These are phyloP conservation scores for Oikopleura albicans DNA, from an alignment of 23 tunicate species.

Conservation along the genomic window DNA sequence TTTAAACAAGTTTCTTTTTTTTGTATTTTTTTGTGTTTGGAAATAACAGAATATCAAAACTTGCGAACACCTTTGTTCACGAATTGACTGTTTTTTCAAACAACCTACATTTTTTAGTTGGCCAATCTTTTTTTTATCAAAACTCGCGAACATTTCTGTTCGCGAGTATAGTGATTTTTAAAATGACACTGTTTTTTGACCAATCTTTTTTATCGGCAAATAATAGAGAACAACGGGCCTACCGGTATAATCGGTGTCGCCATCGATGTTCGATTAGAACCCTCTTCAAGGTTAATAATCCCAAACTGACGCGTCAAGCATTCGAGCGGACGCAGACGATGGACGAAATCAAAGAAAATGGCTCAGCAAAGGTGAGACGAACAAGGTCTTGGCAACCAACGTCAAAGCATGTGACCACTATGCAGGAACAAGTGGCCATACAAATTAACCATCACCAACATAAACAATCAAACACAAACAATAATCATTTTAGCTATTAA, in stretches of 20 bases:
- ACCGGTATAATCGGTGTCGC: not conserved
- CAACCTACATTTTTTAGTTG: too few species aligned
- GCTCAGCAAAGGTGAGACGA: not conserved
- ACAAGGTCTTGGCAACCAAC: not conserved
- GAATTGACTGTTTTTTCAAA: too few species aligned
- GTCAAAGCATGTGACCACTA: not conserved
- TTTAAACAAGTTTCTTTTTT: too few species aligned
- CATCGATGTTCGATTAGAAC: not conserved
- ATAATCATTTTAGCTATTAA: too few species aligned
- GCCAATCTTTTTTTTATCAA: too few species aligned
- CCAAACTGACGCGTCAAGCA: constrained; percentile 13
- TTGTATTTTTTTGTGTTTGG: too few species aligned
- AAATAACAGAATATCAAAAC: too few species aligned
- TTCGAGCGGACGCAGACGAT: constrained; percentile 17
- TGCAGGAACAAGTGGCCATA: not conserved
- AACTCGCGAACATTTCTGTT: too few species aligned
- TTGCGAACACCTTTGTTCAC: too few species aligned
- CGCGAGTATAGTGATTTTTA: too few species aligned
- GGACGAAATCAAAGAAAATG: not conserved
- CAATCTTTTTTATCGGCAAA: not conserved
- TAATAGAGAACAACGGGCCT: not conserved
- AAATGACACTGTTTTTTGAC: not conserved
- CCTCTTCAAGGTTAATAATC: constrained; percentile 8
- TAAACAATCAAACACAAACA: too few species aligned
- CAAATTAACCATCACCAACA: too few species aligned